Evolutionary conservation across 1,140 invertebrate genomes (phyloP).

Genomic region (Cheumatopsyche charites): DNA sequence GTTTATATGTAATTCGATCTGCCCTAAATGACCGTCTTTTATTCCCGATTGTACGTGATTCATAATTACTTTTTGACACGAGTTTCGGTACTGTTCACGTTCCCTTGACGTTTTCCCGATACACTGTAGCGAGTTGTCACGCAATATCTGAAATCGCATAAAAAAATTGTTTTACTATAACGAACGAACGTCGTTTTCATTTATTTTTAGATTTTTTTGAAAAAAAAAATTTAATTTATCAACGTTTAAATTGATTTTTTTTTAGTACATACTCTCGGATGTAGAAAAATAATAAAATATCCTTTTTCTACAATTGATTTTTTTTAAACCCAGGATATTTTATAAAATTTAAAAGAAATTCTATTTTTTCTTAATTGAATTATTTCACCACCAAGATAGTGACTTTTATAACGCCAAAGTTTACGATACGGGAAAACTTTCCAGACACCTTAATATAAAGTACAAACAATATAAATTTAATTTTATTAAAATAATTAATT

Average conservation of each 20-base stretch:
- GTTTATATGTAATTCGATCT: conserved; percentile 1
- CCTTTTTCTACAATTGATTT: too few species aligned
- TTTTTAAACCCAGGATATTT: too few species aligned
- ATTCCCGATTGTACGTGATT: neutral
- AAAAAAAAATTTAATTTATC: too few species aligned
- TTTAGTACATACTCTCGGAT: too few species aligned
- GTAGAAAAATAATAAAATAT: too few species aligned
- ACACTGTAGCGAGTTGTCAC: neutral
- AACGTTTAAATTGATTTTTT: too few species aligned
- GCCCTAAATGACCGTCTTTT: conserved; percentile 11
- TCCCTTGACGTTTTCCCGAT: conserved; percentile 14
- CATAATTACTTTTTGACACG: conserved; percentile 22
- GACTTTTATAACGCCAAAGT: neutral
- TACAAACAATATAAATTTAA: too few species aligned
- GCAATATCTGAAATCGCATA: neutral
- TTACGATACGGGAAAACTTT: neutral
- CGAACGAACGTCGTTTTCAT: too few species aligned
- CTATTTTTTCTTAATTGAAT: conserved; percentile 2
- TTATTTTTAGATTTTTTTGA: too few species aligned
- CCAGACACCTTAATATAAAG: neutral
- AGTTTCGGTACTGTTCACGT: conserved; percentile 4
- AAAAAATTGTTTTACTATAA: too few species aligned
- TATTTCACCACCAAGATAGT: neutral
- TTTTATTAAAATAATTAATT: too few species aligned
- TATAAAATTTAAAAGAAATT: too few species aligned